Conservation (phyloP, 2,888 invertebrate genomes). For the Napeogenes sylphis region DNA sequence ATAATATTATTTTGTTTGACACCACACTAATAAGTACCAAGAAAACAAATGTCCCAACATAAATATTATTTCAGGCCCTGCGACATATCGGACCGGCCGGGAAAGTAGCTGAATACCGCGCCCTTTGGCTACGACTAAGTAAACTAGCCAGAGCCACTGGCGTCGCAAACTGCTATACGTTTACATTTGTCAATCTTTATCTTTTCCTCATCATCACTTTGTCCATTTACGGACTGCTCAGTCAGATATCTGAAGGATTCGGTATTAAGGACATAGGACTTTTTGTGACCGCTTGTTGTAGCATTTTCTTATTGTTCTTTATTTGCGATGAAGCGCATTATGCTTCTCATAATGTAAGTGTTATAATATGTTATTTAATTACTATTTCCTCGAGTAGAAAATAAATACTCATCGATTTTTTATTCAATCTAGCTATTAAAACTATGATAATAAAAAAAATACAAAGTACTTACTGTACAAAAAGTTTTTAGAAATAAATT, state of each 20-base stretch:
- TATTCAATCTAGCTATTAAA: too few species aligned
- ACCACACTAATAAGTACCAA: too few species aligned
- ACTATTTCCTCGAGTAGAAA: too few species aligned
- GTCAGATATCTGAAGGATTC: conserved; percentile 84
- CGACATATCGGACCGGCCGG: conserved; percentile 82
- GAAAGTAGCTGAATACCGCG: conserved; percentile 83
- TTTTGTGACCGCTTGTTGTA: conserved; percentile 81
- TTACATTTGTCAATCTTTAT: conserved; percentile 82
- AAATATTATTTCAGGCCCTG: conserved; percentile 67
- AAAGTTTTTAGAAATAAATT: too few species aligned
- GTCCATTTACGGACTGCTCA: conserved; percentile 85
- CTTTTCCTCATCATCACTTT: conserved; percentile 84
- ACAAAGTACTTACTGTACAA: too few species aligned
- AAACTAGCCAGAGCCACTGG: conserved; percentile 82
- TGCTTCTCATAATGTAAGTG: conserved; percentile 81
- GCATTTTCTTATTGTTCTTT: conserved; percentile 81
- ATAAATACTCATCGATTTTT: too few species aligned
- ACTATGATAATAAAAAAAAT: too few species aligned
- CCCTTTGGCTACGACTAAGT: conserved; percentile 83
- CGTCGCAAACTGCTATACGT: conserved; percentile 81
- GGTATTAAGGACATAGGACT: conserved; percentile 85
- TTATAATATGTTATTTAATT: too few species aligned
- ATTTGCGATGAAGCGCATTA: conserved; percentile 86
- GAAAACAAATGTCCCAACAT: conserved; percentile 1
- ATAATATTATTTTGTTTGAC: too few species aligned